Evolutionary conservation across 2,113 vertebrate species (phyloP), one percentile per base, ranked within the genome.

Genomic region (Ellobius talpinus): DNA sequence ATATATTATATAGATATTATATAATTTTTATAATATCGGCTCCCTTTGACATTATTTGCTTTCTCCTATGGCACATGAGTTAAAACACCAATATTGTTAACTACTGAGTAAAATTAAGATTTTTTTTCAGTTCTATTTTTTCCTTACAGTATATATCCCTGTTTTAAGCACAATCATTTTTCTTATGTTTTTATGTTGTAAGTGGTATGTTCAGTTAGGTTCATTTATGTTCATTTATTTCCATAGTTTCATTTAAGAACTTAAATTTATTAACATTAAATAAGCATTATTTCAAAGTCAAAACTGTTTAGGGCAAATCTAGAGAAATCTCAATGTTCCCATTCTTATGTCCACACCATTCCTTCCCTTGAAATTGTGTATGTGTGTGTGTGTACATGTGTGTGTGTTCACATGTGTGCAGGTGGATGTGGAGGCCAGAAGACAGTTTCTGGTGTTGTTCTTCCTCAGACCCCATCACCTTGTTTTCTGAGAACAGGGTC

Each of bases 21-120:
- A 50, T 87, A 86, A 47, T 68, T 87, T 47, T 39, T 79, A 87
- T 90, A 47, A 79, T 73, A 39, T 89, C 87, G 77, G 73, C 74
- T 87, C 33, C 39, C 92, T 84, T 93, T 91, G 84, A 70, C n/a
- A 63, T 82, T 74, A 26, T 89, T 87, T 87, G 45, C 26, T 31
- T 95, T 92, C 85, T 84, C 42, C 7, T 73, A 36, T 66, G 33
- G 42, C 85, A 9, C 45, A 72, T n/a, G n/a, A 84, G 91, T 95
- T 93, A 26, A 95, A 39, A 45, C 45, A 39, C 13, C 17, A 91
- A 21, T 68, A 88, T 87, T 95, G 81, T 42, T 86, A 89, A 81
- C 23, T 79, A 58, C 65, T 85, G 52, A 94, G 73, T 97, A 84
- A 93, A 68, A 52, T 82, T 86, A 88, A 87, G 12, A 55, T 91